Evolutionary conservation across 2,113 vertebrate genomes (phyloP).

Genomic region (Cyanoderma ruficeps): DNA sequence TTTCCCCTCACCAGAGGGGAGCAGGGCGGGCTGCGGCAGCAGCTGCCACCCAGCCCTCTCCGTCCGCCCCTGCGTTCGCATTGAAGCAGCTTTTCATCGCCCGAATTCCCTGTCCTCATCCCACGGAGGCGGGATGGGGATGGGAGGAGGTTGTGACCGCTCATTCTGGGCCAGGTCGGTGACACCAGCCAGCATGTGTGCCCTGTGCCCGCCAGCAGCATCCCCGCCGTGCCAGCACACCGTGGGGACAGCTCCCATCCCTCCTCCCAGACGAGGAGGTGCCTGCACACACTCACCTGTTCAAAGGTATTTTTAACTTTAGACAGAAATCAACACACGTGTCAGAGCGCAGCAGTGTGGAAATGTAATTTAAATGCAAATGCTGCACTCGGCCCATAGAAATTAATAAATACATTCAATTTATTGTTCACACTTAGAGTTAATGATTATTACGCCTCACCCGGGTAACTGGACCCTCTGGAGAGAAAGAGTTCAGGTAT

Average conservation of each 20-base stretch:
- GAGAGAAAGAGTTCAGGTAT: background rate
- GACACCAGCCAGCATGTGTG: rapidly evolving
- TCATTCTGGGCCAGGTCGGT: rapidly evolving
- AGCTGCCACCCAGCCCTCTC: background rate
- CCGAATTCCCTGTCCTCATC: background rate
- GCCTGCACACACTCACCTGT: rapidly evolving
- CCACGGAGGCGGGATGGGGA: rapidly evolving
- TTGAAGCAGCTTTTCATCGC: rapidly evolving
- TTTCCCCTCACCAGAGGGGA: background rate
- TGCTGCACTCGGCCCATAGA: background rate
- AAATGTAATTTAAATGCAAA: background rate
- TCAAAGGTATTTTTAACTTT: rapidly evolving
- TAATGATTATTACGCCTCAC: background rate
- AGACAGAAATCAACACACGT: background rate
- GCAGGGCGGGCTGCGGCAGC: background rate
- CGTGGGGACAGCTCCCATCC: background rate
- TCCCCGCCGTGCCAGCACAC: no score
- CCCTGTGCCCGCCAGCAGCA: no score
- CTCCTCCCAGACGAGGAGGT: rapidly evolving
- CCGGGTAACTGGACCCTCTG: background rate
- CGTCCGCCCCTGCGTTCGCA: rapidly evolving
- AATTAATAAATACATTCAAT: background rate
- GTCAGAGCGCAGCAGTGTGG: background rate
- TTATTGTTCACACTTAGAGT: background rate
- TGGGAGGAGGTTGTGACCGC: rapidly evolving